Percentiles rank a stretch among this genome's conserved stretches.
phyloP scores from a whole-genome alignment of 2,888 invertebrate genomes.

The Scotopteryx bipunctaria region DNA sequence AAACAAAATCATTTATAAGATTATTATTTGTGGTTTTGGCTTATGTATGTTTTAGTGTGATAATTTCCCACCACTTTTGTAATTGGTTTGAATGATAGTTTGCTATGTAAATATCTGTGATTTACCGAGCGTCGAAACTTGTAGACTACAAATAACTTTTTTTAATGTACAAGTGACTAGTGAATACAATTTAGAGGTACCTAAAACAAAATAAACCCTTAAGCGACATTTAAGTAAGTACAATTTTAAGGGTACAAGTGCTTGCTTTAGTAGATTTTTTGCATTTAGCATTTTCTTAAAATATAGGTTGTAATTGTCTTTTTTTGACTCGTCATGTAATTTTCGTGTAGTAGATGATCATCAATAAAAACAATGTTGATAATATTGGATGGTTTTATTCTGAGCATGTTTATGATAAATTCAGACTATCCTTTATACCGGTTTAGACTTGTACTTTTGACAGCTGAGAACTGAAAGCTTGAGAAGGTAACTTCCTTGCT shows the following conservation, averaged over 20 bases:
- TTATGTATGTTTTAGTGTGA: conserved; percentile 23
- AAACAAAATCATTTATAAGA: conserved; percentile 11
- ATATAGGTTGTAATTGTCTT: conserved; percentile 12
- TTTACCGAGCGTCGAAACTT: conserved; percentile 32
- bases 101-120: conserved; percentile 37
- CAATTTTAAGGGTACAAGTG: not conserved
- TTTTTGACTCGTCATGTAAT: conserved; percentile 9
- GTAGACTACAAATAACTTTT: not conserved
- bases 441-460: too few species aligned
- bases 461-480: too few species aligned
- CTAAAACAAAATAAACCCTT: too few species aligned
- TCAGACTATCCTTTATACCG: too few species aligned
- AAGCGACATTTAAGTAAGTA: too few species aligned
- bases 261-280: conserved; percentile 12
- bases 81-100: conserved; percentile 30
- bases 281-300: conserved; percentile 16
- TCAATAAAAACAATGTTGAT: conserved; percentile 10
- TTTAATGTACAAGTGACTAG: not conserved
- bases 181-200: not conserved
- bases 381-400: conserved; percentile 1
- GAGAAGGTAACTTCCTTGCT: too few species aligned
- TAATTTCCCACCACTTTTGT: conserved; percentile 36
- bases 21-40: conserved; percentile 2
- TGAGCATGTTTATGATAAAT: too few species aligned
- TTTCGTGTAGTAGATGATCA: conserved; percentile 4